These are phyloP conservation scores for Euleptes europaea DNA, from an alignment of 2,113 vertebrate genomes.

Conservation along the genomic window DNA sequence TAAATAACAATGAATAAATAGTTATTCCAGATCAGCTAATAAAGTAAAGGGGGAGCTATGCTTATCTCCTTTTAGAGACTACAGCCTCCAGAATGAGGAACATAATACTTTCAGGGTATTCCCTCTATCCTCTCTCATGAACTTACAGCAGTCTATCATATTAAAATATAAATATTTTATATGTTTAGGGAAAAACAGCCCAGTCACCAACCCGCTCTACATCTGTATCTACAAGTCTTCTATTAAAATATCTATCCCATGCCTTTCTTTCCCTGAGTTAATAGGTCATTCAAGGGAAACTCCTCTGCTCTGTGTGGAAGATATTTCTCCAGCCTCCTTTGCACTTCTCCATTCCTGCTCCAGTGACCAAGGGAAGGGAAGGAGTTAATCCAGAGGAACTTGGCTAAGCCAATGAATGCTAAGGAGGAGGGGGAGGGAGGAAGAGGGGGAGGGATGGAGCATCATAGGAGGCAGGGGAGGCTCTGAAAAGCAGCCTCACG, in stretches of 20 bases:
- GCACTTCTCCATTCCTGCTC: not conserved
- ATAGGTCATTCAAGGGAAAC: not conserved
- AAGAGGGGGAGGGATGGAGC: no score
- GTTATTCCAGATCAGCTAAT: not conserved
- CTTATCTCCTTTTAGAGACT: not conserved
- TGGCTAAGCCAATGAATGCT: no score
- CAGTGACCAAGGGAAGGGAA: not conserved
- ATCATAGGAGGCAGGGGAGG: no score
- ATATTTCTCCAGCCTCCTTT: not conserved
- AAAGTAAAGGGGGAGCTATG: not conserved
- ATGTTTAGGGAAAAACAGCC: not conserved
- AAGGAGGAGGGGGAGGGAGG: no score
- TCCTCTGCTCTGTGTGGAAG: no score
- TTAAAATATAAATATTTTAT: not conserved
- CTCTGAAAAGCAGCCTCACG: no score
- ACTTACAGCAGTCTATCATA: not conserved
- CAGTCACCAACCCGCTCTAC: not conserved
- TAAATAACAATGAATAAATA: no score
- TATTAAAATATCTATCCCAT: no score
- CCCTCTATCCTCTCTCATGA: not conserved
- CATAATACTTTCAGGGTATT: not conserved
- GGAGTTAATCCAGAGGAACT: slow-evolving; percentile 62
- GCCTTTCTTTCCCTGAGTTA: no score
- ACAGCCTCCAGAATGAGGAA: not conserved
- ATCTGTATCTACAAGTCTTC: not conserved